These are phyloP conservation scores for Orthonyx spaldingii DNA, from an alignment of 2,113 vertebrate genomes.

Conservation along the genomic window DNA sequence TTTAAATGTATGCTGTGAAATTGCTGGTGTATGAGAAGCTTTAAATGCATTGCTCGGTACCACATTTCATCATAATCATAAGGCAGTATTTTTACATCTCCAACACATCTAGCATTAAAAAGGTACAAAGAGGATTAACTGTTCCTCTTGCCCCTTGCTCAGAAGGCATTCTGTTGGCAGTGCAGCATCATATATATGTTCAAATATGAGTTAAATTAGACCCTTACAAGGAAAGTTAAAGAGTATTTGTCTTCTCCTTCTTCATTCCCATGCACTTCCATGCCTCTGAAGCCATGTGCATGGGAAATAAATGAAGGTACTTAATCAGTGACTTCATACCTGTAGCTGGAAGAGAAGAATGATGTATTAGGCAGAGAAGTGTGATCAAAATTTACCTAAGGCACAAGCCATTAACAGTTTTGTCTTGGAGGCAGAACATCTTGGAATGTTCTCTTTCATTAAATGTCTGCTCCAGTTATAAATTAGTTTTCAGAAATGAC, in stretches of 20 bases:
- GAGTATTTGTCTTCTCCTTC: background rate
- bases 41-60: conserved; percentile 13
- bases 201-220: background rate
- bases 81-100: conserved; percentile 8
- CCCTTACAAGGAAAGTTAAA: background rate
- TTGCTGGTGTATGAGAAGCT: conserved; percentile 37
- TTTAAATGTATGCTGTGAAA: conserved; percentile 30
- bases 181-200: background rate
- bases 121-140: background rate
- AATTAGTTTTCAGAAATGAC: background rate
- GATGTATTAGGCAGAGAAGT: background rate
- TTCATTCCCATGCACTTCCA: background rate
- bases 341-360: background rate
- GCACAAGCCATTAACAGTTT: background rate
- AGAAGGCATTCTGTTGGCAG: background rate
- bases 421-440: background rate
- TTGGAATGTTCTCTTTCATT: background rate
- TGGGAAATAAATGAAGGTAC: background rate
- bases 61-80: conserved; percentile 41
- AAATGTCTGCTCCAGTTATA: background rate
- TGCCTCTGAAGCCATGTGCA: background rate
- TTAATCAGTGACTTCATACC: background rate
- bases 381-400: background rate
- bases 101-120: background rate
- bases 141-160: background rate